Conservation (phyloP, 2,113 vertebrate genomes). For the Ailuropoda melanoleuca region DNA sequence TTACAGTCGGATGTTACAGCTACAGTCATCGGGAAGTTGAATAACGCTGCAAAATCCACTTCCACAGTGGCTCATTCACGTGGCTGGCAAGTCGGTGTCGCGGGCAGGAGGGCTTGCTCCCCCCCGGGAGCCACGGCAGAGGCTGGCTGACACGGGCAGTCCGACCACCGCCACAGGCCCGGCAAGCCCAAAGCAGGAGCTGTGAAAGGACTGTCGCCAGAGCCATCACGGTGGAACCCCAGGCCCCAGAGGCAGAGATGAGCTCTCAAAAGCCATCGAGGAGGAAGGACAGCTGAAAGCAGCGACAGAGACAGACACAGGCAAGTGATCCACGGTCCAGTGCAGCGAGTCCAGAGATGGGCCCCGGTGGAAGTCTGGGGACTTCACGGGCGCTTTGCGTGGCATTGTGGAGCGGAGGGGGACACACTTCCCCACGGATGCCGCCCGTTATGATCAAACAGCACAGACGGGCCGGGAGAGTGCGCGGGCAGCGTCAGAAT, state of each 20-base stretch:
- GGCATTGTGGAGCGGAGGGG: neutral
- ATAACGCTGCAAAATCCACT: neutral
- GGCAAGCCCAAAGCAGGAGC: neutral
- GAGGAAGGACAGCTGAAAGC: neutral
- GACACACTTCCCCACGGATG: neutral
- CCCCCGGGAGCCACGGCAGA: too few relatives aligned
- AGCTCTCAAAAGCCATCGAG: neutral
- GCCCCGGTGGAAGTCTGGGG: neutral
- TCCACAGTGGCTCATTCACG: accelerated
- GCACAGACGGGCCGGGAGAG: neutral
- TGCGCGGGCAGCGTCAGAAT: neutral
- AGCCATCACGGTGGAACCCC: accelerated
- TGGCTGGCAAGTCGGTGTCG: neutral
- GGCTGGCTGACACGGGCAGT: too few relatives aligned
- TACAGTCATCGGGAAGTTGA: accelerated
- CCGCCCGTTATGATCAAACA: neutral
- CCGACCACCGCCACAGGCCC: neutral
- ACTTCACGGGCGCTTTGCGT: neutral
- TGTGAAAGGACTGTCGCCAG: accelerated
- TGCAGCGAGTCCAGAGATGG: neutral
- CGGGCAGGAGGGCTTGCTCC: neutral
- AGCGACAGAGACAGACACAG: neutral
- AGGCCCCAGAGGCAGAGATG: neutral
- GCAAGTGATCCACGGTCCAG: too few relatives aligned
- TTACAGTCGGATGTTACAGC: neutral